Percentiles rank a stretch among this genome's conserved stretches.
phyloP scores from a whole-genome alignment of 1,140 invertebrate species.

The Drosophila quadrilineata region DNA sequence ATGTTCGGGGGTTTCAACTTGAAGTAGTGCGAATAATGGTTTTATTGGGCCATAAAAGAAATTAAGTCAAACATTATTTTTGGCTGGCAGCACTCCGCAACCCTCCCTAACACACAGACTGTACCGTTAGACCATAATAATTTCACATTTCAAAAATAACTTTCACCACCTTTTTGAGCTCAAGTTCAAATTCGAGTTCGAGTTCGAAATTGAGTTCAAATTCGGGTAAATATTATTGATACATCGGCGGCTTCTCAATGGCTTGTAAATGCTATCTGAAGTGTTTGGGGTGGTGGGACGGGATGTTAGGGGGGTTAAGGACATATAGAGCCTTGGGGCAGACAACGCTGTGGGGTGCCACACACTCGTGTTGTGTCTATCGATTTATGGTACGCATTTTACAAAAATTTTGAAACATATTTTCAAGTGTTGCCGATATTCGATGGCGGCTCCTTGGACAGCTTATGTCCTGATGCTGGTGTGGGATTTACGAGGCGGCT shows the following conservation, averaged over 20 bases:
- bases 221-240: slow-evolving; percentile 71
- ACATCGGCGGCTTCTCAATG: slow-evolving; percentile 74
- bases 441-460: slow-evolving; percentile 30
- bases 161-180: slow-evolving; percentile 71
- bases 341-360: slow-evolving; percentile 47
- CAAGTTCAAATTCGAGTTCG: no score
- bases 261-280: slow-evolving; percentile 66
- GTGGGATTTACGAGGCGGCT: slow-evolving; percentile 43
- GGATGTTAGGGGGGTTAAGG: no score
- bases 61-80: slow-evolving; percentile 75
- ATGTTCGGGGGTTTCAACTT: no score
- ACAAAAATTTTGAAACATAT: slow-evolving; percentile 65
- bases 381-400: slow-evolving; percentile 58
- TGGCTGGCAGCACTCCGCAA: no score
- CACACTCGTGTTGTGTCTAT: slow-evolving; percentile 11
- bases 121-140: background rate
- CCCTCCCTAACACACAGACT: no score
- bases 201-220: slow-evolving; percentile 38
- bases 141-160: slow-evolving; percentile 47
- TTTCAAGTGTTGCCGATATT: slow-evolving; percentile 53
- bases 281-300: slow-evolving; percentile 10
- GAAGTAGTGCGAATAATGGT: slow-evolving; percentile 73
- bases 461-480: slow-evolving; percentile 61
- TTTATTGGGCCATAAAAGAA: slow-evolving; percentile 78
- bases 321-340: no score